Conservation (phyloP, 2,888 invertebrate species). For the Bellardia bayeri region DNA sequence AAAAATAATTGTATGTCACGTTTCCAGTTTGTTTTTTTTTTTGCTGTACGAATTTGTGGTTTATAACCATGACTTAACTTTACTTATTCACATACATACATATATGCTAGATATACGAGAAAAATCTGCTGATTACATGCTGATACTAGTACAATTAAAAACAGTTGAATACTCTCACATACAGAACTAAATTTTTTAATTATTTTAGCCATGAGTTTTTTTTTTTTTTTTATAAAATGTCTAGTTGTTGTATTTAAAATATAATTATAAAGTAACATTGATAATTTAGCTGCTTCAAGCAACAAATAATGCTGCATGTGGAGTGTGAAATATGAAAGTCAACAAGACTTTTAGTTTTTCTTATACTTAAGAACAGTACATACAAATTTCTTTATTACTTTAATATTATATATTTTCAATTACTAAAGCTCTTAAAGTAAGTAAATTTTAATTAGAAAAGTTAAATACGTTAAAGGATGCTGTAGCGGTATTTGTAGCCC, state of each 20-base stretch:
- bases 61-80: background rate
- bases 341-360: too few species aligned
- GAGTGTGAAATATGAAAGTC: too few species aligned
- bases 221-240: background rate
- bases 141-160: background rate
- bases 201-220: background rate
- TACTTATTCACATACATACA: background rate
- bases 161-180: too few species aligned
- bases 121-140: background rate
- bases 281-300: background rate
- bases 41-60: background rate
- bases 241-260: background rate
- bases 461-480: too few species aligned
- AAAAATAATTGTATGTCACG: background rate
- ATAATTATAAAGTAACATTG: background rate
- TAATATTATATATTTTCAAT: too few species aligned
- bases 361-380: too few species aligned
- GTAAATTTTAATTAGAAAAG: too few species aligned
- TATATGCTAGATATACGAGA: too few species aligned
- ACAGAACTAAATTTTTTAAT: background rate
- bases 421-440: too few species aligned
- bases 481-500: too few species aligned
- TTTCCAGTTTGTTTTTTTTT: background rate
- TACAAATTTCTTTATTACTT: too few species aligned
- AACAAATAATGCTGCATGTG: background rate